Evolutionary conservation across 2,888 invertebrate species (phyloP), one percentile per base, ranked within the genome.

Genomic region (Hypselothyrea guttata): DNA sequence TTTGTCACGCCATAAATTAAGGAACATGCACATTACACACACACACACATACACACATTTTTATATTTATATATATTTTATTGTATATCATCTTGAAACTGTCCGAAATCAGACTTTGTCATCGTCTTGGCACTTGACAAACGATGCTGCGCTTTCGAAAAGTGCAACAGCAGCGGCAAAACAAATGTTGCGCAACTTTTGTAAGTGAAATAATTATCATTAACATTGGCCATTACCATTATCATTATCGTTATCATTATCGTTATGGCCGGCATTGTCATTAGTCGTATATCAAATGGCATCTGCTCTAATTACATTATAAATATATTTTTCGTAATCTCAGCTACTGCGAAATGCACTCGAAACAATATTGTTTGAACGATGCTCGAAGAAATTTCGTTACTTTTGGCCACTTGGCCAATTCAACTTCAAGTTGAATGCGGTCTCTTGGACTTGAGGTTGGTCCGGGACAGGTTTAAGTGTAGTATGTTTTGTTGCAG

Each of bases 281-380:
- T 59, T 61, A 57, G 48, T 53, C 7, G 9, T 7, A 5, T 45
- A 41, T 47, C 31, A 53, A 57, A 70, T 62, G 45, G 15, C 52
- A 76, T 72, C 49, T 81, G 82, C 84, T 84, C 84, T 77, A 73
- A 78, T 84, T 78, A 77, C 84, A 67, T 70, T 72, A 66, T 61
- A 62, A 61, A 55, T 73, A 49, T 77, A 73, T 68, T 79, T 74
- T 84, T 81, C 82, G 77, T 73, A 76, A 76, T 81, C 82, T 65
- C 77, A 70, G 77, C 84, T 77, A 69, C 84, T 74, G 60, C 57
- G 49, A 59, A 79, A 53, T 84, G 81, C 76, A 65, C 76, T 79
- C 48, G 35, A 73, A 31, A 8, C 4, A 40, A 31, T 38, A 13
- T 22, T 37, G 22, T 22, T 22, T 22, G 22, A 22, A 22, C 5